phyloP scores from a whole-genome alignment of 2,888 invertebrate genomes.

The Abrostola triplasia region DNA sequence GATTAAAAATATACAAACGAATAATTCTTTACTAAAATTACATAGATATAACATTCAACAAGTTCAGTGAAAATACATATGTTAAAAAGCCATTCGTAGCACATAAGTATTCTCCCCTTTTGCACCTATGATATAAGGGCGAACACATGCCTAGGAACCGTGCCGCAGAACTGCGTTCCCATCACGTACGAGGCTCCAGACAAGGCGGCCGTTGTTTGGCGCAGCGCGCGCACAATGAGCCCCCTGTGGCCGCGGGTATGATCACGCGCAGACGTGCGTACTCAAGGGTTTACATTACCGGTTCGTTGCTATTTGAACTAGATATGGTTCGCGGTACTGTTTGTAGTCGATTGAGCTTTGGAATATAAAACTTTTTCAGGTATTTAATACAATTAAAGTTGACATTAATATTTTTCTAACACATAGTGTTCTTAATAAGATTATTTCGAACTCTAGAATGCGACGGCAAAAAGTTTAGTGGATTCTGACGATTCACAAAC shows the following conservation, averaged over 20 bases:
- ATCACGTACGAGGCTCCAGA: slow-evolving; percentile 28
- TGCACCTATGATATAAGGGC: neutral
- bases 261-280: slow-evolving; percentile 27
- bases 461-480: too few species aligned
- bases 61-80: neutral
- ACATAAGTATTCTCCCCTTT: neutral
- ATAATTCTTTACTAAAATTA: too few species aligned
- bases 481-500: too few species aligned
- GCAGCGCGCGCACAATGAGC: slow-evolving; percentile 47
- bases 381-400: neutral
- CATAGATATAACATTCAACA: too few species aligned
- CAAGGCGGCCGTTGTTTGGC: slow-evolving; percentile 24
- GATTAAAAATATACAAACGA: too few species aligned
- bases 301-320: slow-evolving; percentile 47
- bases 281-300: slow-evolving; percentile 49
- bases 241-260: slow-evolving; percentile 46
- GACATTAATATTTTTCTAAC: too few species aligned
- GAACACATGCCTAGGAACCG: slow-evolving; percentile 10
- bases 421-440: too few species aligned
- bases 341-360: slow-evolving; percentile 30
- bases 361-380: neutral
- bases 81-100: neutral
- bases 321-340: slow-evolving; percentile 34
- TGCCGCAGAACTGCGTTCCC: slow-evolving; percentile 4
- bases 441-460: too few species aligned